Base-by-base conservation (phyloP, 2,888 invertebrate genomes). In the Rhamnusium bicolor region DNA sequence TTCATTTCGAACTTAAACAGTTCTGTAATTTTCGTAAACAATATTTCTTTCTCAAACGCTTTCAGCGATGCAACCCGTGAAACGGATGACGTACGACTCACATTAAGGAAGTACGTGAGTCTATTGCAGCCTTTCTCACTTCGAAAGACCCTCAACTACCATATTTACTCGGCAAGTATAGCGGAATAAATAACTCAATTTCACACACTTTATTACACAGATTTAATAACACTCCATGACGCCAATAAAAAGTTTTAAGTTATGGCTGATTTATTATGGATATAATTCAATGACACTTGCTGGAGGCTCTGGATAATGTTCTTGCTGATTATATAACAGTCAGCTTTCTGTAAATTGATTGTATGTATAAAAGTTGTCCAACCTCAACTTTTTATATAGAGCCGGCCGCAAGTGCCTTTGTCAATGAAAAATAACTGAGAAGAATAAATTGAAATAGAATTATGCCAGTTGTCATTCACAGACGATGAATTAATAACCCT, bases 51-150 rank as follows among this genome's bases (percentile, higher is more conserved):
- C 65, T 54, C 24, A 54, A 66, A 69, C 61, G 73, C 56, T 74
- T 73, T 73, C 74, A 29, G 40, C 71, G 63, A 73, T 69, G 70
- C 65, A 70, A 65, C 51, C 46, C 61, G 61, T 89, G 89, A 89
- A 58, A 56, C 67, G 66, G 73, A 78, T 78, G 76, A 78, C 74
- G 72, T 70, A 78, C 71, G 73, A 58, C 49, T 68, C 67, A 69
- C 78, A 74, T 78, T 78, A 76, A 67, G 72, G 67, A 70, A 74
- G 71, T 69, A 78, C 78, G 78, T 78, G 78, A 74, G 76, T 66
- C 74, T 69, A 74, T 74, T 73, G 76, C 73, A 68, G 66, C 69
- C 58, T 66, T 73, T 70, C 70, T 63, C 63, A 56, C 62, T 53
- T 56, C 18, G 21, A 29, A 54, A 53, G 65, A 47, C 29, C 58